phyloP scores from a whole-genome alignment of 1,140 invertebrate species.

The Magallana angulata region DNA sequence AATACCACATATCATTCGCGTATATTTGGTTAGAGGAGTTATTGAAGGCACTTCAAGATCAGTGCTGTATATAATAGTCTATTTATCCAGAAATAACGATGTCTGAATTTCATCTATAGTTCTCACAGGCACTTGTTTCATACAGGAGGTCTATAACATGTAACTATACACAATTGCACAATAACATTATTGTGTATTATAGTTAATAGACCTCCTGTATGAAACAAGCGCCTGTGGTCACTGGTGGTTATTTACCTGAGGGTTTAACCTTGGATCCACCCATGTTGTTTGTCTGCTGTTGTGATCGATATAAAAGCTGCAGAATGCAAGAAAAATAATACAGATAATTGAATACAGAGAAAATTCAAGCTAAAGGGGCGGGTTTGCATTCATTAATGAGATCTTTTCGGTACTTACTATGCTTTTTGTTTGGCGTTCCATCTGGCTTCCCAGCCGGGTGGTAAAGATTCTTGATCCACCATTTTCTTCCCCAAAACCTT shows the following conservation, averaged over 20 bases:
- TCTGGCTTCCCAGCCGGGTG: constrained; percentile 20
- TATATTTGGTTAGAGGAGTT: too few species aligned
- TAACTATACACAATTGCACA: too few species aligned
- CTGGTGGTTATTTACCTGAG: neutral
- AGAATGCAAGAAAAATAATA: constrained; percentile 3
- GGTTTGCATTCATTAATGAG: neutral
- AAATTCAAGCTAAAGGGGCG: neutral
- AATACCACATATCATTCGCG: too few species aligned
- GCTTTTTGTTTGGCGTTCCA: constrained; percentile 4
- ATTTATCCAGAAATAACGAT: too few species aligned
- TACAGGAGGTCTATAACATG: too few species aligned
- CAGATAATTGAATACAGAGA: neutral
- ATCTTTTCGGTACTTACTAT: constrained; percentile 8
- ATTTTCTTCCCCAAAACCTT: neutral
- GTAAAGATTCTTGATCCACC: neutral
- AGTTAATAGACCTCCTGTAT: too few species aligned
- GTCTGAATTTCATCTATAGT: too few species aligned
- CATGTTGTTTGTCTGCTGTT: constrained; percentile 1
- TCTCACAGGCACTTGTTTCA: too few species aligned
- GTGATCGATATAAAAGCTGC: constrained; percentile 18
- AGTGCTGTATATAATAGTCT: too few species aligned
- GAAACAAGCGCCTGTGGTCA: too few species aligned
- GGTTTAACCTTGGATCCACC: neutral
- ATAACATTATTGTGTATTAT: too few species aligned
- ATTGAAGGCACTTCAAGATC: too few species aligned